Conservation (phyloP, 2,888 invertebrate species). For the Tinea pellionella region DNA sequence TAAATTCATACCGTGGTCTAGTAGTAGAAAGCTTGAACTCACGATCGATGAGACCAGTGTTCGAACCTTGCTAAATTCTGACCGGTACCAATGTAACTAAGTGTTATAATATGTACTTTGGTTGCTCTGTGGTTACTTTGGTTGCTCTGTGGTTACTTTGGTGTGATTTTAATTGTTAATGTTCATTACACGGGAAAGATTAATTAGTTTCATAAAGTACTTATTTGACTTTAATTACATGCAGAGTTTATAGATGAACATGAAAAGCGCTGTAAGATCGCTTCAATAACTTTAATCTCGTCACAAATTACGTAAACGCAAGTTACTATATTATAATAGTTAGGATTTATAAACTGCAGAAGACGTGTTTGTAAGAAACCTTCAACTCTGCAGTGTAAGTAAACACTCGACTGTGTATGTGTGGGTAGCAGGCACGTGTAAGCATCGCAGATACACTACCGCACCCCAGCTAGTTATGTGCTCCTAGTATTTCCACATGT, state of each 20-base stretch:
- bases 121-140: no score
- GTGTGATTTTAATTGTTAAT: no score
- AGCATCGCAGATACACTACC: slow-evolving; percentile 34
- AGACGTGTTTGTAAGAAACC: slow-evolving; percentile 4
- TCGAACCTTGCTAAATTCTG: no score
- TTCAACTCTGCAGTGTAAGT: slow-evolving; percentile 15
- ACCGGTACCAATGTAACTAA: no score
- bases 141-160: no score
- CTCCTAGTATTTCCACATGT: slow-evolving; percentile 41
- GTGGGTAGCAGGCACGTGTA: slow-evolving; percentile 40
- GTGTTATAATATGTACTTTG: no score
- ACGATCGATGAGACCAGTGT: no score
- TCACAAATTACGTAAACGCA: slow-evolving; percentile 58
- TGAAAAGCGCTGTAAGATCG: background rate
- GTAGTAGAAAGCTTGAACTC: no score
- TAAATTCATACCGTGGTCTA: no score
- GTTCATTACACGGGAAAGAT: no score
- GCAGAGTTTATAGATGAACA: background rate
- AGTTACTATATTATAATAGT: slow-evolving; percentile 24
- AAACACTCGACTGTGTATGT: slow-evolving; percentile 28
- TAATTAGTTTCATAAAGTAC: no score
- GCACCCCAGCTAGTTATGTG: slow-evolving; percentile 28
- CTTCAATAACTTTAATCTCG: slow-evolving; percentile 36
- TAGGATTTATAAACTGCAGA: background rate
- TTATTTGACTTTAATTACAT: no score